Evolutionary conservation across 2,888 invertebrate species (phyloP).

Genomic region (Apotomis turbidana): DNA sequence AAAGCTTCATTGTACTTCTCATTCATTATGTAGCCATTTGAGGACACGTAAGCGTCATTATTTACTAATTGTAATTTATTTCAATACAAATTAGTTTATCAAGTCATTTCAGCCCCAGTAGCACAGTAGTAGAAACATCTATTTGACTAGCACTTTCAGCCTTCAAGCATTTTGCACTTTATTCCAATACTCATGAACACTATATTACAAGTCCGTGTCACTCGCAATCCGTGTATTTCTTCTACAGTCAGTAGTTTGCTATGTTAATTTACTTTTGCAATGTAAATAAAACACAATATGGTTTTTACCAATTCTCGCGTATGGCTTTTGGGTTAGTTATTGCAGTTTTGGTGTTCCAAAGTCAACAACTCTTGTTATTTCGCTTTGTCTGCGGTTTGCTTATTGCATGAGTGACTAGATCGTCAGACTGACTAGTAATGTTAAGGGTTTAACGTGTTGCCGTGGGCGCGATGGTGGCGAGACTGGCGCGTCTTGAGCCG

Average conservation of each 20-base stretch:
- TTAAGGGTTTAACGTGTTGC: conserved; percentile 45
- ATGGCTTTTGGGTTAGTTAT: background rate
- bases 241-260: too few relatives aligned
- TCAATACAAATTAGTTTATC: background rate
- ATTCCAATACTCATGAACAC: background rate
- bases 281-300: background rate
- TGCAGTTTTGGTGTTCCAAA: background rate
- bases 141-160: background rate
- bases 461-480: conserved; percentile 49
- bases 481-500: conserved; percentile 54
- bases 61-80: too few relatives aligned
- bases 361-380: too few relatives aligned
- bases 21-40: background rate
- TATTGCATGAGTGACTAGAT: background rate
- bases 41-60: too few relatives aligned
- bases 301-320: background rate
- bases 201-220: too few relatives aligned
- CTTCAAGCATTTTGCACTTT: background rate
- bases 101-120: background rate
- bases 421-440: background rate
- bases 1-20: background rate
- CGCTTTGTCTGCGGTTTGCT: background rate
- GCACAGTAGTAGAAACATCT: background rate
- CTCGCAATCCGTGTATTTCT: too few relatives aligned
- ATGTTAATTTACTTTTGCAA: too few relatives aligned